Conservation (phyloP, 92 coral and sea anemone species). For the Nematostella vectensis region DNA sequence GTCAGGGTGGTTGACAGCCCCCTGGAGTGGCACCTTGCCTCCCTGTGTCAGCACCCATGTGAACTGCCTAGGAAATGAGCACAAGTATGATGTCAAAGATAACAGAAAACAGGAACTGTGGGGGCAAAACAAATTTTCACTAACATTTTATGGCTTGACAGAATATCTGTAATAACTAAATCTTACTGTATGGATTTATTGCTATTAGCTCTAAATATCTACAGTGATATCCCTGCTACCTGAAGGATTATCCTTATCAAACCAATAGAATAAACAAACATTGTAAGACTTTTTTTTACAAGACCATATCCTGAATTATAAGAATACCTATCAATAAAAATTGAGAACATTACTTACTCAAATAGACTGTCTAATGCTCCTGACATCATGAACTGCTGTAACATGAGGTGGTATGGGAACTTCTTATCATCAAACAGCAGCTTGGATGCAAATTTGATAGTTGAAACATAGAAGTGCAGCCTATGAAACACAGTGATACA, state of each 20-base stretch:
- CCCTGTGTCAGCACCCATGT: constrained; percentile 54
- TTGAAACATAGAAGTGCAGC: constrained; percentile 72
- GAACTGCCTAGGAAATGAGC: constrained; percentile 30
- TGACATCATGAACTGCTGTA: constrained; percentile 80
- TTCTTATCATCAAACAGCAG: constrained; percentile 94
- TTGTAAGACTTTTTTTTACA: too few relatives aligned
- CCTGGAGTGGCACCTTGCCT: constrained; percentile 16
- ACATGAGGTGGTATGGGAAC: constrained; percentile 92
- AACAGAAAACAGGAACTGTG: neutral
- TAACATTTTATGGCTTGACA: too few relatives aligned
- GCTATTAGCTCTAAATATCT: too few relatives aligned
- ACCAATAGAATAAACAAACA: too few relatives aligned
- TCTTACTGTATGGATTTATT: too few relatives aligned
- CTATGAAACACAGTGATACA: constrained; percentile 19
- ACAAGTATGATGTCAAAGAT: neutral
- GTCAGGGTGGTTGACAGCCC: constrained; percentile 19
- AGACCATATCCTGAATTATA: too few relatives aligned
- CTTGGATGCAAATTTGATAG: constrained; percentile 80
- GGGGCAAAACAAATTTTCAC: neutral
- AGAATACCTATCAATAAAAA: too few relatives aligned
- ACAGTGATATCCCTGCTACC: too few relatives aligned
- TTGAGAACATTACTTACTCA: constrained; percentile 77
- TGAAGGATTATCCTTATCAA: too few relatives aligned
- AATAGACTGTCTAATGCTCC: constrained; percentile 80
- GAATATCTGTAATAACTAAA: too few relatives aligned